These are phyloP conservation scores for Galaxias olidus DNA, from an alignment of 2,797 vertebrate genomes.

Conservation along the genomic window DNA sequence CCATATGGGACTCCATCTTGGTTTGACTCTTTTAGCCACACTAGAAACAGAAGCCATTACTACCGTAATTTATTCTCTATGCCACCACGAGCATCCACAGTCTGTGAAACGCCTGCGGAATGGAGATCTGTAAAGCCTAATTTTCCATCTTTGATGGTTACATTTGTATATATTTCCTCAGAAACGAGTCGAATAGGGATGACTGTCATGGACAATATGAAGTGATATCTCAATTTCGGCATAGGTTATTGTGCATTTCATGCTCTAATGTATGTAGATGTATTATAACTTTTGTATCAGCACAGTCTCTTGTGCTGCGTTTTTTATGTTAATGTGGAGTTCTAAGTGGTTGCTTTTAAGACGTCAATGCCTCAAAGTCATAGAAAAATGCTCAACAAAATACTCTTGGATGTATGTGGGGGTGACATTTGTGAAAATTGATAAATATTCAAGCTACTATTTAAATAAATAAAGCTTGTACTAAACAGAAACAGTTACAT, in stretches of 20 bases:
- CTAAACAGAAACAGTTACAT: neutral
- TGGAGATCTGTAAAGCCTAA: constrained; percentile 58
- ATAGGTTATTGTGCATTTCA: constrained; percentile 5
- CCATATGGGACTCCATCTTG: constrained; percentile 29
- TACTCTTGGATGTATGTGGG: neutral
- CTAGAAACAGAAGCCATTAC: constrained; percentile 54
- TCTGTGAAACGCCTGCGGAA: constrained; percentile 61
- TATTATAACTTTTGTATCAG: constrained; percentile 26
- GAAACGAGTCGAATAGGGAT: constrained; percentile 35
- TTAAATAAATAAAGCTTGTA: too few species aligned
- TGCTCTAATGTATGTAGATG: constrained; percentile 45
- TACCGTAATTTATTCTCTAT: constrained; percentile 60
- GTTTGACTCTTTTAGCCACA: constrained; percentile 50
- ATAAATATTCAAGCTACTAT: neutral
- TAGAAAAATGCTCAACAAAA: neutral
- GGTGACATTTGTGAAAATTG: neutral
- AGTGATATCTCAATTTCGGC: constrained; percentile 58
- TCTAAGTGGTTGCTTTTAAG: too few species aligned
- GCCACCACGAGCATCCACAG: constrained; percentile 46
- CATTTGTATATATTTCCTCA: constrained; percentile 48
- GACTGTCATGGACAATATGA: constrained; percentile 50
- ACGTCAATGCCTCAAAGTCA: too few species aligned
- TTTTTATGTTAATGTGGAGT: too few species aligned
- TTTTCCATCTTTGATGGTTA: constrained; percentile 61
- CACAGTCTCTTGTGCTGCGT: too few species aligned